phyloP scores from a whole-genome alignment of 2,888 invertebrate species.

The Parnassius glacialis region DNA sequence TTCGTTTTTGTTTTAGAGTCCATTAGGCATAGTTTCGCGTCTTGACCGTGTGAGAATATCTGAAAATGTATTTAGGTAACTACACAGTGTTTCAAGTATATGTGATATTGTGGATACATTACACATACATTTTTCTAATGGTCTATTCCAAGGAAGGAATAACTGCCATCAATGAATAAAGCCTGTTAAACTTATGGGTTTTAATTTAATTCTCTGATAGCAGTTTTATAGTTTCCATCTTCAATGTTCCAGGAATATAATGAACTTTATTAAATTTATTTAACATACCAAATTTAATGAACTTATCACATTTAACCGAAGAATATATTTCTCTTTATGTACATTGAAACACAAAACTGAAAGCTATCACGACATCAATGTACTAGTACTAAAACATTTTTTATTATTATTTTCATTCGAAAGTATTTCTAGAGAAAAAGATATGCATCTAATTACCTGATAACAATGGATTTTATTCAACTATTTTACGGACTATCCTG shows the following conservation, averaged over 20 bases:
- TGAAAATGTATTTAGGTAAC: slow-evolving; percentile 17
- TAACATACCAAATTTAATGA: neutral
- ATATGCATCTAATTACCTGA: slow-evolving; percentile 79
- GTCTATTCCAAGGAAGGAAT: slow-evolving; percentile 1
- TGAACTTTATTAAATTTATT: neutral
- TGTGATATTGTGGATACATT: slow-evolving; percentile 11
- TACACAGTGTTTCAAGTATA: slow-evolving; percentile 12
- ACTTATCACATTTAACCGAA: slow-evolving; percentile 8
- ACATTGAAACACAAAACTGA: slow-evolving; percentile 42
- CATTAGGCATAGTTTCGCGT: slow-evolving; percentile 40
- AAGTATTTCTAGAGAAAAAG: slow-evolving; percentile 78
- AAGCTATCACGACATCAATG: slow-evolving; percentile 75
- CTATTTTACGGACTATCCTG: slow-evolving; percentile 58
- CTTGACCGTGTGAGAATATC: slow-evolving; percentile 25
- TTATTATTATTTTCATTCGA: slow-evolving; percentile 56
- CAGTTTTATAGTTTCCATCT: slow-evolving; percentile 4
- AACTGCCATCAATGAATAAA: slow-evolving; percentile 17
- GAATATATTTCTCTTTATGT: slow-evolving; percentile 38
- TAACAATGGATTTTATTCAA: slow-evolving; percentile 63
- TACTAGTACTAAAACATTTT: slow-evolving; percentile 72
- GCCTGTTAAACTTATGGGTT: neutral
- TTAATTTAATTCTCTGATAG: slow-evolving; percentile 2
- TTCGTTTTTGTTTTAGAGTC: slow-evolving; percentile 44
- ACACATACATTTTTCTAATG: slow-evolving; percentile 2
- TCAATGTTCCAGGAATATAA: neutral